phyloP scores from a whole-genome alignment of 2,797 vertebrate genomes.

The Thunnus albacares region DNA sequence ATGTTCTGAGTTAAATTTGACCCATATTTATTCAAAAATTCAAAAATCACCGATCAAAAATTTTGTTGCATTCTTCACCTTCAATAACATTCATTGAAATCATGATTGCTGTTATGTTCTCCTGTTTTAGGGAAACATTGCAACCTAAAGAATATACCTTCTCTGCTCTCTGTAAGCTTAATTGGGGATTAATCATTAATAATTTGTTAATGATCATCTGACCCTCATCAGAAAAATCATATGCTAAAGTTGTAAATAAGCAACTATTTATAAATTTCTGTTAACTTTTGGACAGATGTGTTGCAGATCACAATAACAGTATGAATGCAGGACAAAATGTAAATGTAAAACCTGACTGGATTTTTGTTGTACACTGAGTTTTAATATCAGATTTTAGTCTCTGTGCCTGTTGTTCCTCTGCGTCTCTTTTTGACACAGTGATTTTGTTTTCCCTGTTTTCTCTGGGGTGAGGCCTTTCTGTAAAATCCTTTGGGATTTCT shows the following conservation, averaged over 20 bases:
- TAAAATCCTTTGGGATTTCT: conserved; percentile 21
- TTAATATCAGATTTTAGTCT: background rate
- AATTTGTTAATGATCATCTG: no score
- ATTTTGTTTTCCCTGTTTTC: conserved; percentile 15
- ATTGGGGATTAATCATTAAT: no score
- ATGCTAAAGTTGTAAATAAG: background rate
- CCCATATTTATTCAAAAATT: no score
- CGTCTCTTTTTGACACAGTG: background rate
- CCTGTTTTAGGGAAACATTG: no score
- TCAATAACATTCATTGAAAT: no score
- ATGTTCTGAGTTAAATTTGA: no score
- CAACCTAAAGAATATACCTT: no score
- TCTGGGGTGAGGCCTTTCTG: conserved; percentile 19
- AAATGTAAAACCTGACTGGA: background rate
- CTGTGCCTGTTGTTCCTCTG: conserved; percentile 4
- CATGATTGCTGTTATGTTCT: no score
- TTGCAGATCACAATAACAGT: background rate
- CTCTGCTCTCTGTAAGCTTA: no score
- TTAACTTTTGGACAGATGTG: background rate
- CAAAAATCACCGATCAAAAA: no score
- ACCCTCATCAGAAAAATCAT: no score
- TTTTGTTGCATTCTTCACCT: no score
- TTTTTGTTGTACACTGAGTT: background rate
- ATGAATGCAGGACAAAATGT: background rate
- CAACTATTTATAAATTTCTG: background rate